A percentile compares a stretch with the other conserved stretches of the same genome.
Evolutionary conservation across 2,888 invertebrate species (phyloP).

Genomic region (Amiota mariae): DNA sequence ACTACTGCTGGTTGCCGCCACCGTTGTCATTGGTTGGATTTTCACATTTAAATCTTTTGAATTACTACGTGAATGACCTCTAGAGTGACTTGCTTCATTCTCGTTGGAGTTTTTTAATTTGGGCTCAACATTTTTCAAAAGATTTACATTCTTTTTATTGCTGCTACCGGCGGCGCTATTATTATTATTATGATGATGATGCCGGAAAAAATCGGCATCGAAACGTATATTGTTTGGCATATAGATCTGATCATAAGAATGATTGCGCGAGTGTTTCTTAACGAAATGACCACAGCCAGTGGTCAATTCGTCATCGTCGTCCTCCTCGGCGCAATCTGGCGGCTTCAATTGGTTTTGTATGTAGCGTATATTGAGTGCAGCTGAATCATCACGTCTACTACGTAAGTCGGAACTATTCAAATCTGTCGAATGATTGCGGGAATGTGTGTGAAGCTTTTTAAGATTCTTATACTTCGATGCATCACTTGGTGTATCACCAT

Average conservation of each 20-base stretch:
- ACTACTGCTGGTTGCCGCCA: conserved; percentile 31
- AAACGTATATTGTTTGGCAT: conserved; percentile 74
- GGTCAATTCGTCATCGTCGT: conserved; percentile 70
- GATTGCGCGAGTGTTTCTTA: conserved; percentile 73
- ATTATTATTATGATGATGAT: conserved; percentile 63
- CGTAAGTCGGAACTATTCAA: conserved; percentile 67
- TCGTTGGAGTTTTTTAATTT: conserved; percentile 73
- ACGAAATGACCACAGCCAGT: conserved; percentile 71
- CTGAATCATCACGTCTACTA: conserved; percentile 68
- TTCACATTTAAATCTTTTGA: conserved; percentile 73
- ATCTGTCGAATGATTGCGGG: conserved; percentile 74
- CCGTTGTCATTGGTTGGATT: conserved; percentile 34
- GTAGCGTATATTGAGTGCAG: conserved; percentile 69
- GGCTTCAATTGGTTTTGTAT: conserved; percentile 72
- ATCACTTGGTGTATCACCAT: conserved; percentile 40
- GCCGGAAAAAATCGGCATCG: conserved; percentile 71
- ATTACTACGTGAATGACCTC: conserved; percentile 75
- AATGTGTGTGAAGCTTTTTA: conserved; percentile 72
- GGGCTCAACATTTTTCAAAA: conserved; percentile 69
- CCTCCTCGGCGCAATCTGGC: conserved; percentile 60
- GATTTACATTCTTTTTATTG: conserved; percentile 70
- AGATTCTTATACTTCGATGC: conserved; percentile 67
- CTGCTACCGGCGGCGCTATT: conserved; percentile 49
- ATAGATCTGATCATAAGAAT: conserved; percentile 74
- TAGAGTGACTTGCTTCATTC: conserved; percentile 56